Conservation (phyloP, 1,140 invertebrate genomes). For the Meloidogyne floridensis region DNA sequence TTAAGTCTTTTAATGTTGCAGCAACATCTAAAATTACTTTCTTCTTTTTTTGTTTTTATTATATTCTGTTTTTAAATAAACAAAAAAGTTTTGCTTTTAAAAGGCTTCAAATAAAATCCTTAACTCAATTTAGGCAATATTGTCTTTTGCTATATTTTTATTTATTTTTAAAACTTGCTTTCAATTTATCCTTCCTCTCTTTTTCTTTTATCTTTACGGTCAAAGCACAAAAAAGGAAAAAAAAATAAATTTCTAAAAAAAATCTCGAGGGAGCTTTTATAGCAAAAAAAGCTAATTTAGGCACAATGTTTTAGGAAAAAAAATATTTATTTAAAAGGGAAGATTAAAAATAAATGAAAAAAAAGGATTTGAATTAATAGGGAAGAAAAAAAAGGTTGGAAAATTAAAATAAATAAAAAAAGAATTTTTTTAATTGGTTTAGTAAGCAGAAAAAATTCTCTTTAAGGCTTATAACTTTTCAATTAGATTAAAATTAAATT, state of each 20-base stretch:
- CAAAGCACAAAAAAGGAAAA: background rate
- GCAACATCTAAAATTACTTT: too few species aligned
- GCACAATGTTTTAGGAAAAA: background rate
- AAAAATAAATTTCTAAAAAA: background rate
- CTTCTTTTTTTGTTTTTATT: background rate
- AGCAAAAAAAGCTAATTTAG: slow-evolving; percentile 6
- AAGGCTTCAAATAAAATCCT: background rate
- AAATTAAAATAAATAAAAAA: background rate
- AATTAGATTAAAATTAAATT: too few species aligned
- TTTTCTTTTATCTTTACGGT: background rate
- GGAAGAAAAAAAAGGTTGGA: background rate
- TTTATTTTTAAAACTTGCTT: background rate
- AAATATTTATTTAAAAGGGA: background rate
- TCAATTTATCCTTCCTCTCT: background rate
- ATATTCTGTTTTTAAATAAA: background rate
- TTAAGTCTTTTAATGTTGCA: too few species aligned
- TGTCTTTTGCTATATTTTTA: background rate
- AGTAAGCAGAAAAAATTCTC: background rate
- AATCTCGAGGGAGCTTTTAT: slow-evolving; percentile 1
- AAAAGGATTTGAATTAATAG: background rate
- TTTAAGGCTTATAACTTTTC: too few species aligned
- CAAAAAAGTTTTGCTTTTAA: background rate
- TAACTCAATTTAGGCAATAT: slow-evolving; percentile 4
- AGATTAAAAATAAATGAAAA: background rate
- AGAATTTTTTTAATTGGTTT: background rate